Conservation (phyloP, 2,888 invertebrate species). For the Euzophera pinguis region DNA sequence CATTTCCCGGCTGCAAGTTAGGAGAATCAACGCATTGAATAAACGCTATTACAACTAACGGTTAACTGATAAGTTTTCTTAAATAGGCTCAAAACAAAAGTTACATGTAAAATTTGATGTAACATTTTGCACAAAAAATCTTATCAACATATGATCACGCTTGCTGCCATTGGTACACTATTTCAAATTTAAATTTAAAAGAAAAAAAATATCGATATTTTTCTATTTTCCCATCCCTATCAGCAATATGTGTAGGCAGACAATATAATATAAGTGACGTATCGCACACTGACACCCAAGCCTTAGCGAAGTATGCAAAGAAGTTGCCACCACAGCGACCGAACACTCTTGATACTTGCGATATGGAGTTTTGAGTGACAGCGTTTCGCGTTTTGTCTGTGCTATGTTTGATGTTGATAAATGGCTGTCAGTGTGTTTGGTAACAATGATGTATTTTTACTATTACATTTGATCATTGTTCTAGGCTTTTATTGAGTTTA, state of each 20-base stretch:
- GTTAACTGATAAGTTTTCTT: no score
- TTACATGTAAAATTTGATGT: no score
- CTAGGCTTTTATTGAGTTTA: no score
- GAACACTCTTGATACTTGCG: slow-evolving; percentile 60
- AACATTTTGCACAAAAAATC: no score
- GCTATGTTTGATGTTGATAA: slow-evolving; percentile 2
- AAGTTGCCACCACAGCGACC: slow-evolving; percentile 58
- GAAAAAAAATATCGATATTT: slow-evolving; percentile 34
- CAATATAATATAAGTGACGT: slow-evolving; percentile 75
- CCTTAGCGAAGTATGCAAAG: slow-evolving; percentile 76
- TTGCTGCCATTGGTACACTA: no score
- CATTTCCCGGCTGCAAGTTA: no score
- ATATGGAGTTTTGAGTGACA: slow-evolving; percentile 33
- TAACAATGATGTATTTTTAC: slow-evolving; percentile 17
- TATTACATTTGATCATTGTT: no score
- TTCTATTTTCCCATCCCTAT: slow-evolving; percentile 43
- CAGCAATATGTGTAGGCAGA: slow-evolving; percentile 71
- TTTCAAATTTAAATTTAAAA: neutral
- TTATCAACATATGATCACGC: no score
- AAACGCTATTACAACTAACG: no score
- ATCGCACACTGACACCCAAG: slow-evolving; percentile 74
- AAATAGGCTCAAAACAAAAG: no score
- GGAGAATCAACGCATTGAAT: no score
- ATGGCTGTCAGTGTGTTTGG: neutral
- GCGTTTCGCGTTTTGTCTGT: slow-evolving; percentile 24